Base-by-base conservation (phyloP, 1,140 invertebrate species). In the Zaprionus taronus region DNA sequence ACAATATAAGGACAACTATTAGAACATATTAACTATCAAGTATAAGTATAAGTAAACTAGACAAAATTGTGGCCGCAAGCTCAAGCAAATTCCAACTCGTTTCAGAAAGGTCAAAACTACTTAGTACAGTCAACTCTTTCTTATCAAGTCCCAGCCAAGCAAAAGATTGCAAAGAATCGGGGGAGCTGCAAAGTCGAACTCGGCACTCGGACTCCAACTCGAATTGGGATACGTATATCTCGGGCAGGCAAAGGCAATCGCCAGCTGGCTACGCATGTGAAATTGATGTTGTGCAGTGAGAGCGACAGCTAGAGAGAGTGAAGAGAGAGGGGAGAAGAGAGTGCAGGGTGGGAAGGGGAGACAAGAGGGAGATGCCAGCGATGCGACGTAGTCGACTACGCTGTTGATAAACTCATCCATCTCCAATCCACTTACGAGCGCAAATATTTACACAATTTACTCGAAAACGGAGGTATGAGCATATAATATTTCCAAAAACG, bases 361-460 rank as follows among this genome's bases (percentile, higher is more conserved):
- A 20, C 22, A 31, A n/a, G 62, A 60, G 47, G 64, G 61, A 58
- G 74, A 82, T 83, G 80, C 44, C 77, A 60, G 73, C 77, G 87
- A 80, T 68, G 67, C 77, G 70, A 69, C 70, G 81, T 34, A 34
- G 31, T 72, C 73, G 69, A 72, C 77, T 77, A 83, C 80, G 80
- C 74, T 84, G 84, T 89, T 92, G 91, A 92, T 92, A 92, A 91
- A 92, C 91, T 92, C 91, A 92, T 92, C 91, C 91, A 92, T 92
- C 91, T 92, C 84, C 91, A 92, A 92, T 92, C 91, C 91, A 92
- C 91, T 92, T 92, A 92, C 87, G 83, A 92, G 84, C 70, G 91
- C 91, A 92, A 92, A 92, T 92, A 92, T 92, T 92, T 92, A 91
- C 91, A 92, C 91, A 92, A 92, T 92, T 92, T 92, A 92, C 91